phyloP scores from a whole-genome alignment of 2,888 invertebrate species.

The Imbricaverruca yamaguchii region DNA sequence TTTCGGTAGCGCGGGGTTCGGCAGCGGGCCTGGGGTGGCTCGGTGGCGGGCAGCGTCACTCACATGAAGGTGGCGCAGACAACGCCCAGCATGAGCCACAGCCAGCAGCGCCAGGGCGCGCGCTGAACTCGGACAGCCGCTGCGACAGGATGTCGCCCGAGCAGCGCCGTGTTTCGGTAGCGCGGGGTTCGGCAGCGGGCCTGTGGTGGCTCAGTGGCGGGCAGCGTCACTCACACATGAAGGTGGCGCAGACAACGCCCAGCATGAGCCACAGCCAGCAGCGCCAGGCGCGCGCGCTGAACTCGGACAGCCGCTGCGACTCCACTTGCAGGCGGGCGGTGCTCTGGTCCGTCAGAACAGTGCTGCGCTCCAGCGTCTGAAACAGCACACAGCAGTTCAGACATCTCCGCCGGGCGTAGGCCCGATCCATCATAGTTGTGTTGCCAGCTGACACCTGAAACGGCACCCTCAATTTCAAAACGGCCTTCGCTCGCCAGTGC shows the following conservation, averaged over 20 bases:
- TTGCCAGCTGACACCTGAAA: not conserved
- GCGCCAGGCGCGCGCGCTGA: slow-evolving; percentile 79
- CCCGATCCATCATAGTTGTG: too few species aligned
- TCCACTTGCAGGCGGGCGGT: slow-evolving; percentile 66
- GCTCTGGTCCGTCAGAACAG: slow-evolving; percentile 71
- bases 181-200: too few species aligned
- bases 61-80: slow-evolving; percentile 79
- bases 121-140: slow-evolving; percentile 73
- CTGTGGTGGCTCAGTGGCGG: not conserved
- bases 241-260: slow-evolving; percentile 70
- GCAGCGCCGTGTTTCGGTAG: too few species aligned
- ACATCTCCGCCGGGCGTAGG: too few species aligned
- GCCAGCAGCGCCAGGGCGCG: slow-evolving; percentile 87
- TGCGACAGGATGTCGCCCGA: slow-evolving; percentile 47
- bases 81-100: slow-evolving; percentile 80
- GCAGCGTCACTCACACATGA: slow-evolving; percentile 62
- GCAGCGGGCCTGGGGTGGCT: too few species aligned
- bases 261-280: slow-evolving; percentile 95
- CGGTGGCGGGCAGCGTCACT: slow-evolving; percentile 40
- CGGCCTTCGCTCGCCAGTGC: too few species aligned
- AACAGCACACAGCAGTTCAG: slow-evolving; percentile 25
- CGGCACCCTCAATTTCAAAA: too few species aligned
- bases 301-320: slow-evolving; percentile 71
- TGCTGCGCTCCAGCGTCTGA: slow-evolving; percentile 64
- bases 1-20: too few species aligned